Evolutionary conservation across 2,113 vertebrate genomes (phyloP), one percentile per base, ranked within the genome.

Genomic region (Hydrochoerus hydrochaeris): DNA sequence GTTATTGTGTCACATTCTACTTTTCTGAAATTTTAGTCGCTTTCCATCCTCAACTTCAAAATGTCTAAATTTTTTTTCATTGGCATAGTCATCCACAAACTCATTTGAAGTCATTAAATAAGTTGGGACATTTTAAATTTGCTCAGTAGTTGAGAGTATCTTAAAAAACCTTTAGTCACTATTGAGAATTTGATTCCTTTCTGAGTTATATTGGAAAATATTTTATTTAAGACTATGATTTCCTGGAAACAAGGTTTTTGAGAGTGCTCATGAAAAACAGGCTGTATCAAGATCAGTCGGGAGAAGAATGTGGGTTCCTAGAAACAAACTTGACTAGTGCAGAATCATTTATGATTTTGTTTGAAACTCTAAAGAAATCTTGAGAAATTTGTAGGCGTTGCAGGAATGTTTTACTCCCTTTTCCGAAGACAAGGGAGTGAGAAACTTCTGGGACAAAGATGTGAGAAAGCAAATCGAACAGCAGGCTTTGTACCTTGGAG

Each of bases 101-200:
- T 93, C 35, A 82, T 44, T 88, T 57, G 7, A 88, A 90, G 22
- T n/a, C 78, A 22, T 94, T 77, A 44, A 88, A 30, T 77, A 65
- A 83, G 71, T 54, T 22, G 11, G 69, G 12, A 93, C 38, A 71
- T 41, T 78, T 89, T n/a, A 38, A 63, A 35, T 88, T 93, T 57
- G 46, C 49, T 92, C 41, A 32, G 38, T 78, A 81, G 46, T 75
- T 49, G 52, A 81, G 46, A 82, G 1, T 85, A 52, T 93, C 26
- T 60, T 49, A 92, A 93, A 90, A 58, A 24, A 78, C 20, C 38
- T 85, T 95, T 17, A 41, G 14, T 88, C 26, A 62, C 26, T 22
- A 20, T 77, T 22, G 84, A 71, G 65, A 96, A 83, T 77, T 80
- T 94, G 46, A 78, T 95, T 94, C 54, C 41, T 38, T 14, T 63